Evolutionary conservation across 92 coral and sea anemone genomes (phyloP), one percentile per base, ranked within the genome.

Genomic region (Heliopora coerulea): DNA sequence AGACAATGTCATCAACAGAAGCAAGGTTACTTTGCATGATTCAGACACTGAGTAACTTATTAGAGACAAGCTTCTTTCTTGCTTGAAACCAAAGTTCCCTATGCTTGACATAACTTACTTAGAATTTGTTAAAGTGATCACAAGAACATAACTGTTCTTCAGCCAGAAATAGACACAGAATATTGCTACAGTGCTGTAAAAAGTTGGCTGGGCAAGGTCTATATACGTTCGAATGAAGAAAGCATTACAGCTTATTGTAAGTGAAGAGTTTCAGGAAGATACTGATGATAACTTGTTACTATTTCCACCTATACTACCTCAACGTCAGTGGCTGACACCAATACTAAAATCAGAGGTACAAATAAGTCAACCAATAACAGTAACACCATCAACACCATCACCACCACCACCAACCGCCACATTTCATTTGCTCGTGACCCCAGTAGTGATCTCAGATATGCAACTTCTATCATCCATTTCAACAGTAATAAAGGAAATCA

Each of bases 201-300:
- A 86, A 78, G 41, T 54, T 78, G 49, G 84, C 82, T 31, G 90
- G 86, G 9, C 90, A 88, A 70, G 87, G 95, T 49, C 57, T 74
- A 6, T 88, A 65, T 88, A 85, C 50, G 42, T 88, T 5, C 41
- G 82, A 42, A 68, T 85, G 8, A 88, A 66, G 56, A 56, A 54
- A 72, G 89, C 85, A 5, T 85, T 66, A 28, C 84, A 82, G 14
- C 82, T 79, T 56, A 49, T 20, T n/a, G 28, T 52, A 6, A 52
- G 28, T 41, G 74, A 42, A 25, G 75, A 68, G 20, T 50, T 68
- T 28, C 41, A 52, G 11, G 75, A 68, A 29, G 56, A 13, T 20
- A 12, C 49, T 35, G 35, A 46, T n/a, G n/a, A n/a, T n/a, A n/a
- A n/a, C n/a, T 15, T 31, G 41, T 21, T 35, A 27, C 72, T 54